Evolutionary conservation across 2,888 invertebrate species (phyloP).

Genomic region (Lepeophtheirus nordmannii): DNA sequence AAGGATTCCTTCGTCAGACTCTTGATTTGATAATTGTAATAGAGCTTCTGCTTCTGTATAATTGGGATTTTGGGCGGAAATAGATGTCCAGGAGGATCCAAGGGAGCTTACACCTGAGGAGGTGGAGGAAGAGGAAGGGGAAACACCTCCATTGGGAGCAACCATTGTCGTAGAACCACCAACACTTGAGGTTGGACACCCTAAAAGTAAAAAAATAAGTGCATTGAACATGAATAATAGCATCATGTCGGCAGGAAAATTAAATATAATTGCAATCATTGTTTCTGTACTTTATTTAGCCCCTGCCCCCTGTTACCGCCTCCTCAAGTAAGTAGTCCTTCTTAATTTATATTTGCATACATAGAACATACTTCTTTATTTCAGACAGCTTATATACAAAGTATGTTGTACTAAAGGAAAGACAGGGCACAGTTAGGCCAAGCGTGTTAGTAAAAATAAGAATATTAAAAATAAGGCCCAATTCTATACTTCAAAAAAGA

Average conservation of each 20-base stretch:
- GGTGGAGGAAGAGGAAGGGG: slow-evolving; percentile 26
- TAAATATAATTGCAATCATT: too few relatives aligned
- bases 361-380: too few relatives aligned
- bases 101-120: slow-evolving; percentile 27
- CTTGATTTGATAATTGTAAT: slow-evolving; percentile 22
- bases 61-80: slow-evolving; percentile 27
- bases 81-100: slow-evolving; percentile 27
- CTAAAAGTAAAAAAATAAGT: too few relatives aligned
- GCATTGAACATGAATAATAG: too few relatives aligned
- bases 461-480: not conserved
- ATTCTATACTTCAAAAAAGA: not conserved
- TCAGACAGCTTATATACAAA: too few relatives aligned
- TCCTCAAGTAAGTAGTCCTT: too few relatives aligned
- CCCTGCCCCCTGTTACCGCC: too few relatives aligned
- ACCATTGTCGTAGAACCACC: not conserved
- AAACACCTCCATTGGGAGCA: slow-evolving; percentile 6
- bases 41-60: slow-evolving; percentile 20
- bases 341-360: too few relatives aligned
- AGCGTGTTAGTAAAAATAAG: not conserved
- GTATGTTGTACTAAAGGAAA: too few relatives aligned
- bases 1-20: slow-evolving; percentile 23
- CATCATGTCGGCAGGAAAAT: not conserved
- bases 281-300: too few relatives aligned
- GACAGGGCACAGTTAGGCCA: not conserved
- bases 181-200: too few relatives aligned